A percentile compares a stretch with the other conserved stretches of the same genome.
These are phyloP conservation scores for Cyrtodaria siliqua DNA, from an alignment of 2,888 invertebrate genomes.

Conservation along the genomic window DNA sequence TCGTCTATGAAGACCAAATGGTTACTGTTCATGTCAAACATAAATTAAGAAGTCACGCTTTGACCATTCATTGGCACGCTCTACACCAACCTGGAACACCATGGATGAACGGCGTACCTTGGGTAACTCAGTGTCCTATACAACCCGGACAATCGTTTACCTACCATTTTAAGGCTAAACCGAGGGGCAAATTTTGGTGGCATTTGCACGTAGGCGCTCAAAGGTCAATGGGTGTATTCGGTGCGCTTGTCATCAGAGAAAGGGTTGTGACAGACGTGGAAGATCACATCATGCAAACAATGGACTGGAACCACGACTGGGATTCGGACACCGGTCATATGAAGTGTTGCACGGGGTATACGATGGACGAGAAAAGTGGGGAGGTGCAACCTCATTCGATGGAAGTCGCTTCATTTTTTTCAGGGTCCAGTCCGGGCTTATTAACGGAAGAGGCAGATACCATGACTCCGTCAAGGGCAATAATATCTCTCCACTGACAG, in stretches of 20 bases:
- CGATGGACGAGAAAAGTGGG: conserved; percentile 46
- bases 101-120: conserved; percentile 79
- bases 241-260: conserved; percentile 77
- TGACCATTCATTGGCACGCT: conserved; percentile 83
- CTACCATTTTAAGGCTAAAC: conserved; percentile 75
- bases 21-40: conserved; percentile 76
- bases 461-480: conserved; percentile 38
- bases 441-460: conserved; percentile 76
- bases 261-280: conserved; percentile 33
- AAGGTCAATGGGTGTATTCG: conserved; percentile 77
- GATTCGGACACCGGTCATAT: conserved; percentile 63
- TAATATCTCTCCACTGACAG: conserved; percentile 66
- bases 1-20: conserved; percentile 78
- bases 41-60: conserved; percentile 63
- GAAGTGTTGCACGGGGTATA: conserved; percentile 66
- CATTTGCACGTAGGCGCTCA: conserved; percentile 75
- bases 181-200: conserved; percentile 76
- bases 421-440: conserved; percentile 67
- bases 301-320: conserved; percentile 75
- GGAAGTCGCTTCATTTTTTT: conserved; percentile 62
- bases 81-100: conserved; percentile 75
- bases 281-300: conserved; percentile 67
- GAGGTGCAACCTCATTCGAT: conserved; percentile 48
- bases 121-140: conserved; percentile 81
- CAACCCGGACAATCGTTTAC: conserved; percentile 76